Evolutionary conservation across 2,888 invertebrate species (phyloP), one percentile per base, ranked within the genome.

Genomic region (Drosophila subquinaria): DNA sequence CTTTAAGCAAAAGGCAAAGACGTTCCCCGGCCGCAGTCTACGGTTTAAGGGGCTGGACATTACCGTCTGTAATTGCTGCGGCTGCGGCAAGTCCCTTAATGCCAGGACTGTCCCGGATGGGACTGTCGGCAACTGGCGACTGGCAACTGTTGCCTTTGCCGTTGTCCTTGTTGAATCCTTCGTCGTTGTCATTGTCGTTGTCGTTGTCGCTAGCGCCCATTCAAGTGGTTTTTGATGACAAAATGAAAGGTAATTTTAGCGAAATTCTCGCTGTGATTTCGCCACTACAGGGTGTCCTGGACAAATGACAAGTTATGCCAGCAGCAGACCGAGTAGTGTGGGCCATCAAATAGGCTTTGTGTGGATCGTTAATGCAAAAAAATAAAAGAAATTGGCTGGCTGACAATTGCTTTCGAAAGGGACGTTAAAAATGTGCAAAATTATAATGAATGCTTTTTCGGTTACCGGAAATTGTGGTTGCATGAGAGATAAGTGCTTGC

Each of bases 221-320:
- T 91, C 92, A 91, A 92, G 92, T 92, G 92, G 89, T 92, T 88
- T 90, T 91, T 91, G 90, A 89, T 90, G 88, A 87, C 79, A 91
- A 91, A 91, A 91, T 90, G 90, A 91, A 92, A 91, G 92, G 91
- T 91, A 92, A 91, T 92, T 92, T 91, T 82, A 82, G 88, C 82
- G 86, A 73, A 84, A 91, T 84, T 73, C 73, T 72, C 52, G 74
- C 68, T 60, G 66, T 72, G 85, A 77, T 84, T 82, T 79, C 69
- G 62, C 61, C 70, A 59, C 82, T 50, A 57, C 67, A 62, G 74
- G 82, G 82, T 72, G 79, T 45, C 70, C 81, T 45, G 68, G 75
- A 79, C 86, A 89, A 89, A 88, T 89, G 82, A 81, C 88, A 89
- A 86, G 77, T 87, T 86, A 88, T 89, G 85, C 88, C 80, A 77